A percentile compares a stretch with the other conserved stretches of the same genome.
Evolutionary conservation across 1,140 invertebrate genomes (phyloP).

Genomic region (Spodoptera frugiperda): DNA sequence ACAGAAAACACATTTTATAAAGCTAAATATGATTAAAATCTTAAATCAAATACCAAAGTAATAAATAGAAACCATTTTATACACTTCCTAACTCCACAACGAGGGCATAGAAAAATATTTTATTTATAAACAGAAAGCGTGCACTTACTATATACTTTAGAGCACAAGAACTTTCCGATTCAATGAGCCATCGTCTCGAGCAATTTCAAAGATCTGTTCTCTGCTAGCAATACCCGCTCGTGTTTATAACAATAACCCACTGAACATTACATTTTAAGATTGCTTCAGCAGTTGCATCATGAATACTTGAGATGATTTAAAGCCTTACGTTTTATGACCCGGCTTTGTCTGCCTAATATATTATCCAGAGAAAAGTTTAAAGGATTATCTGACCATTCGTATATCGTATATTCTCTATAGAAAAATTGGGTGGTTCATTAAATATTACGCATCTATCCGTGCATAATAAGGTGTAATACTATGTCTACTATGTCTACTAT

Average conservation of each 20-base stretch:
- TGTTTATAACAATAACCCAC: constrained; percentile 7
- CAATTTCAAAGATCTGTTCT: constrained; percentile 29
- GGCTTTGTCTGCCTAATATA: no score
- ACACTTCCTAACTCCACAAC: background rate
- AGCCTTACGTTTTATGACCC: constrained; percentile 4
- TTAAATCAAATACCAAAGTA: background rate
- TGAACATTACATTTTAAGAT: constrained; percentile 24
- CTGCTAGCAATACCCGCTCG: background rate
- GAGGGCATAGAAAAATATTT: background rate
- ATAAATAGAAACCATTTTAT: background rate
- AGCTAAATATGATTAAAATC: no score
- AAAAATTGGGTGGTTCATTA: no score
- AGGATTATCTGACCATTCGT: no score
- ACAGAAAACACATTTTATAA: no score
- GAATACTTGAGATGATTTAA: background rate
- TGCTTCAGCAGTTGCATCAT: background rate
- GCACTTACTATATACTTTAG: background rate
- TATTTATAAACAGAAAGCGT: background rate
- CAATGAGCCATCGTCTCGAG: constrained; percentile 9
- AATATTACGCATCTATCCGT: no score
- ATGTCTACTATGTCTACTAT: no score
- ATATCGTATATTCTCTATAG: no score
- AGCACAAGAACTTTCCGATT: constrained; percentile 15
- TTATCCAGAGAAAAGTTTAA: no score
- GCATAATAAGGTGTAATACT: no score